Evolutionary conservation across 2,888 invertebrate genomes (phyloP), one percentile per base, ranked within the genome.

Genomic region (Heliothis peltigera): DNA sequence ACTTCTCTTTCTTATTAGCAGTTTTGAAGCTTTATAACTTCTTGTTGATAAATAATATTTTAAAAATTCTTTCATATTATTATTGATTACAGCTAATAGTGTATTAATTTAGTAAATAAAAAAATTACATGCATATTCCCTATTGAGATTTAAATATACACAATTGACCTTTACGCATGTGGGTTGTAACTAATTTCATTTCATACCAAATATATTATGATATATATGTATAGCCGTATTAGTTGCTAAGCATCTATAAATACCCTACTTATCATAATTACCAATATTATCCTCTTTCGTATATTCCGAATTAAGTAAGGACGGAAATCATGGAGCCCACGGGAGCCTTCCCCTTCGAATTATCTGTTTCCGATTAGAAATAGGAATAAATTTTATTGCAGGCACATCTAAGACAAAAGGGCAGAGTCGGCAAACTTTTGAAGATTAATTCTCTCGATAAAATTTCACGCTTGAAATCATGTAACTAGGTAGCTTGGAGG

Each of bases 401-500:
- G 85, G 81, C 86, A 87, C 85, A 87, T 87, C 85, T 89, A 86
- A 92, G 92, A 92, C 89, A 92, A 94, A 91, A 89, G 91, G 89
- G 87, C 88, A 81, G 78, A 78, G 76, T 77, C 77, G 86, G 84
- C 84, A 85, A 91, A 92, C 87, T 93, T 91, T 90, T 91, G 80
- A 86, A 93, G 94, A 94, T 94, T 94, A 93, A 94, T 94, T 93
- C 91, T 88, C 86, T 83, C 88, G 94, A 94, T 94, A 93, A 93
- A 93, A 94, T 93, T 94, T 92, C 91, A 91, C 92, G 92, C 89
- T 90, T 88, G 88, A 90, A 88, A 84, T 88, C 82, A 84, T 89
- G 84, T 87, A 88, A 89, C 90, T 90, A 89, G 89, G 77, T 77
- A 72, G 88, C 89, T 87, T 75, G 75, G 84, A 87, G 87, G 88